Evolutionary conservation across 2,113 vertebrate species (phyloP).

Genomic region (Rhineura floridana): DNA sequence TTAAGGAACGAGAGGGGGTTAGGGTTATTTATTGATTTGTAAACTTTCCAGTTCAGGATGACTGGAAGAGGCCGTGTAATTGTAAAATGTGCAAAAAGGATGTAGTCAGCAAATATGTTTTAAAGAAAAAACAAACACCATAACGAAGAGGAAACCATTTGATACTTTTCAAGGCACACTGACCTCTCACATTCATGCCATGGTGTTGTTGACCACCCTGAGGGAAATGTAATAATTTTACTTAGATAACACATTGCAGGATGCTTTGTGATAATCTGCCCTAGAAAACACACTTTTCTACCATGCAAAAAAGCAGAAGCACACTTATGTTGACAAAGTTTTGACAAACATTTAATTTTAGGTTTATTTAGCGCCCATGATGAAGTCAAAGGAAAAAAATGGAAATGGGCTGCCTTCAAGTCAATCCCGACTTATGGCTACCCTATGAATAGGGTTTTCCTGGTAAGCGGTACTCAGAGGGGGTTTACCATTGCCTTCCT

Average conservation of each 20-base stretch:
- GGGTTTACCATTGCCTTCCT: no score
- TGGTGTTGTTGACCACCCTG: neutral
- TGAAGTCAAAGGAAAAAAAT: neutral
- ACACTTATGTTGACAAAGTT: neutral
- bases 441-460: no score
- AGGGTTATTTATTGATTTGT: conserved; percentile 53
- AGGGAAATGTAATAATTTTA: neutral
- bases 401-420: no score
- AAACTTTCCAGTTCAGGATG: conserved; percentile 26
- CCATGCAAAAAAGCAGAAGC: neutral
- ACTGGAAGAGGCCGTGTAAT: conserved; percentile 9
- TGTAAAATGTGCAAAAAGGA: conserved; percentile 28
- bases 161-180: conserved; percentile 5
- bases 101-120: conserved; percentile 20
- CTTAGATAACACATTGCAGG: neutral
- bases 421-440: no score
- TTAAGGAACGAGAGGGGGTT: conserved; percentile 47
- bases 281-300: neutral
- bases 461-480: no score
- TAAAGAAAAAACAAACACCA: neutral
- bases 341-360: neutral
- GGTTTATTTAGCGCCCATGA: neutral
- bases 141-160: neutral
- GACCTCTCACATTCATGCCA: neutral
- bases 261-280: neutral